These are phyloP conservation scores for Kuschelorhynchus macadamiae DNA, from an alignment of 2,888 invertebrate genomes.

Conservation along the genomic window DNA sequence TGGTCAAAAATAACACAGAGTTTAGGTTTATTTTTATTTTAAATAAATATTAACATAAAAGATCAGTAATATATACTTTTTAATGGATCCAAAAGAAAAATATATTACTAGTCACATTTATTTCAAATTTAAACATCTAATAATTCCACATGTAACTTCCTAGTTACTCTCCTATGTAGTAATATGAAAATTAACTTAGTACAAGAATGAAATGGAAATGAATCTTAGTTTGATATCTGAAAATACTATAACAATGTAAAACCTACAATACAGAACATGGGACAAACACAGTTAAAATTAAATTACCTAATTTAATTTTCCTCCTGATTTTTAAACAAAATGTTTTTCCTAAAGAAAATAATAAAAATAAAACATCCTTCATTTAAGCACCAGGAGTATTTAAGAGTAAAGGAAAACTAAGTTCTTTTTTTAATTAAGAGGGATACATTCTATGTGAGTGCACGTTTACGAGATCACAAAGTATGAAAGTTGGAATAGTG, in stretches of 20 bases:
- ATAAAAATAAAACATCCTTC: slow-evolving; percentile 46
- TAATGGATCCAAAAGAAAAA: slow-evolving; percentile 30
- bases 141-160: slow-evolving; percentile 63
- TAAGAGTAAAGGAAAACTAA: slow-evolving; percentile 22
- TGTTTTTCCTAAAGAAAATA: slow-evolving; percentile 33
- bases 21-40: slow-evolving; percentile 36
- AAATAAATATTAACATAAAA: slow-evolving; percentile 44
- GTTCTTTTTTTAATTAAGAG: slow-evolving; percentile 36
- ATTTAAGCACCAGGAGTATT: slow-evolving; percentile 48
- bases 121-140: slow-evolving; percentile 68
- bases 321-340: slow-evolving; percentile 50
- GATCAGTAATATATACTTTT: slow-evolving; percentile 27
- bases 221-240: slow-evolving; percentile 52
- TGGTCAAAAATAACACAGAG: slow-evolving; percentile 29
- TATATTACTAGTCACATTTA: slow-evolving; percentile 67
- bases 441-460: slow-evolving; percentile 54
- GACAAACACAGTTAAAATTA: slow-evolving; percentile 49
- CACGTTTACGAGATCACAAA: slow-evolving; percentile 63
- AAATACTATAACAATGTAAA: slow-evolving; percentile 61
- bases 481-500: slow-evolving; percentile 64
- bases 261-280: slow-evolving; percentile 57
- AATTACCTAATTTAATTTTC: slow-evolving; percentile 32
- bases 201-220: slow-evolving; percentile 52
- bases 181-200: slow-evolving; percentile 59
- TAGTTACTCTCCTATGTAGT: slow-evolving; percentile 60